Base-by-base conservation (phyloP, 2,888 invertebrate genomes). In the Sinelater perroti region DNA sequence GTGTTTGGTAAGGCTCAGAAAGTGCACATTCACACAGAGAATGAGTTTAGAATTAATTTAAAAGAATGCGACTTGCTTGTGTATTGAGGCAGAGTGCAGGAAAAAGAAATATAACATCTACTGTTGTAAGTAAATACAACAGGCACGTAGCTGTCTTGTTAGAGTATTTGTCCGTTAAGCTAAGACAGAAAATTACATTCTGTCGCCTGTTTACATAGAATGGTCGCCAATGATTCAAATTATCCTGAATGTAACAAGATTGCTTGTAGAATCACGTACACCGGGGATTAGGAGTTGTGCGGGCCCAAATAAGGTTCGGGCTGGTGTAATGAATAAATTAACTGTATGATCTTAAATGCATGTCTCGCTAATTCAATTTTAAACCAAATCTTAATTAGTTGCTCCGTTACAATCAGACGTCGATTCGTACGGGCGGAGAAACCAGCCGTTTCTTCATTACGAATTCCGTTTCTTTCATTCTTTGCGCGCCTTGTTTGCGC, bases 221-320 rank as follows among this genome's bases (percentile, higher is more conserved):
- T 53, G 56, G 47, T 62, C 51, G 62, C 60, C 62, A 60, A 60
- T 62, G 62, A 54, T 54, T 60, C 60, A 53, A 62, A 62, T 60
- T 60, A 60, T 56, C 52, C 45, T 35, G 21, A 60, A 56, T 51
- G 56, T 60, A 60, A 60, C 52, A 60, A 60, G 60, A 60, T 60
- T 60, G 55, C 55, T 56, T 60, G 52, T 52, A 42, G 38, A 60
- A 60, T 56, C 60, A 56, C 60, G 60, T 60, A 60, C 60, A 47
- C 33, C 16, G 40, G 49, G 51, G 60, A 60, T 60, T 60, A 56
- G 42, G 46, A 49, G 33, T 52, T 40, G 47, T 52, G 47, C 53
- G 47, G 42, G 49, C 58, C 53, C 47, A 53, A 58, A 49, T 58
- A 53, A 58, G 53, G 47, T 42, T 42, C 46, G 38, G 38, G 38